Base-by-base conservation (phyloP, 2,888 invertebrate genomes). In the Nasonia oneida region DNA sequence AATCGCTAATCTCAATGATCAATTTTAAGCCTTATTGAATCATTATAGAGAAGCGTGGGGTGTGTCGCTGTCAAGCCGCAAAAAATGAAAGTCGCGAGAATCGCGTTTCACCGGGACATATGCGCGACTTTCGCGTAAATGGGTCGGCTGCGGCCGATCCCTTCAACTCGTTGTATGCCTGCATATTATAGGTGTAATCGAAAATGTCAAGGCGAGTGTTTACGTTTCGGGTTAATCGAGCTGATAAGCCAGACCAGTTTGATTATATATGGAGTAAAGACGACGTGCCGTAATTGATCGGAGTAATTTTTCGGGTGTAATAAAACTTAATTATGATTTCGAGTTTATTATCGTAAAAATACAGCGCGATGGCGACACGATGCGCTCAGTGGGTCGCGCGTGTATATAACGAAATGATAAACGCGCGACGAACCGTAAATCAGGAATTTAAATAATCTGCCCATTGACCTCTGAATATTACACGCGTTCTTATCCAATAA, bases 61-160 rank as follows among this genome's bases (percentile, higher is more conserved):
- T 5, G 12, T 29, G 12, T 29, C 12, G 10, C 5, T 33, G 33
- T 67, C 23, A 33, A 1, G 0, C 14, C 67, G 33, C 61, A 67
- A 67, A 67, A 67, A 67, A 67, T 67, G 67, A 67, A 67, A 67
- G 67, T 64, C 64, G 1, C 64, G 29, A 23, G 64, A 29, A 12
- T 29, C 12, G 67, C 67, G 67, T 67, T 67, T 67, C 67, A 67
- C 67, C 33, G 12, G 12, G 12, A 12, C 1, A 12, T 42, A 47
- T 12, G 10, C 10, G 42, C 47, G 33, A 67, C 67, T 67, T 67
- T 33, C 67, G 23, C 67, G 33, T 14, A 67, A 67, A 67, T 67
- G 14, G 61, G 61, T 61, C 61, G 23, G 2, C 61, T 18, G 23
- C 61, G 61, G 18, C 57, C 18, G 57, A 57, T 57, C 57, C n/a